These are phyloP conservation scores for Hystrix cristata DNA, from an alignment of 2,113 vertebrate species.

Conservation along the genomic window DNA sequence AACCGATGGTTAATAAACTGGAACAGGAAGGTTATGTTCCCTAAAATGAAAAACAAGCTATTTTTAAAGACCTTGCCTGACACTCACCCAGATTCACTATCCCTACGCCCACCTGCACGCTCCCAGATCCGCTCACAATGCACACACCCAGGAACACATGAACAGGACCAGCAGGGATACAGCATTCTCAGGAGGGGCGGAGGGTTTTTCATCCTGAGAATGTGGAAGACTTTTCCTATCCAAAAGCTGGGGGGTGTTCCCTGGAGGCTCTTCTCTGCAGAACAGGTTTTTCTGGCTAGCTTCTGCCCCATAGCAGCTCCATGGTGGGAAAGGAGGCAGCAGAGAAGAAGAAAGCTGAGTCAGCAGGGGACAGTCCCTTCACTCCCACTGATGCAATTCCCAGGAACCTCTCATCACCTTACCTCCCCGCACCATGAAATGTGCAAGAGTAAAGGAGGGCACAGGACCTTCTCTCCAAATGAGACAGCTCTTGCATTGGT, in stretches of 20 bases:
- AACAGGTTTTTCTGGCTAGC: constrained; percentile 60
- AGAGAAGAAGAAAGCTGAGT: background rate
- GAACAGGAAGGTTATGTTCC: constrained; percentile 54
- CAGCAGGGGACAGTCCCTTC: background rate
- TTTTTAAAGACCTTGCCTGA: constrained; percentile 71
- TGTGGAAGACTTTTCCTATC: background rate
- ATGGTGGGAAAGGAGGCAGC: background rate
- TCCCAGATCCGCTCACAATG: background rate
- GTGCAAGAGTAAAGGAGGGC: background rate
- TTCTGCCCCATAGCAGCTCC: background rate
- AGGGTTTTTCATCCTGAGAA: background rate
- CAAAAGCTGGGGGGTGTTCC: background rate
- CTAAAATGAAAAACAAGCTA: constrained; percentile 75
- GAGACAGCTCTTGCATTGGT: background rate
- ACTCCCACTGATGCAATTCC: background rate
- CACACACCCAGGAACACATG: background rate
- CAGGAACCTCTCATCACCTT: background rate
- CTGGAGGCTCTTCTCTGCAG: constrained; percentile 39
- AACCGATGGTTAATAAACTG: constrained; percentile 61
- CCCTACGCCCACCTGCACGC: background rate
- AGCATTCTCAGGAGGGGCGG: background rate
- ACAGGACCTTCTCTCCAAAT: background rate
- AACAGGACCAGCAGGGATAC: background rate
- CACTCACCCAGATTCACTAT: background rate
- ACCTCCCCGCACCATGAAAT: background rate